Percentiles rank a stretch among this genome's conserved stretches.
These are phyloP conservation scores for Nasonia longicornis DNA, from an alignment of 1,140 invertebrate genomes.

Conservation along the genomic window DNA sequence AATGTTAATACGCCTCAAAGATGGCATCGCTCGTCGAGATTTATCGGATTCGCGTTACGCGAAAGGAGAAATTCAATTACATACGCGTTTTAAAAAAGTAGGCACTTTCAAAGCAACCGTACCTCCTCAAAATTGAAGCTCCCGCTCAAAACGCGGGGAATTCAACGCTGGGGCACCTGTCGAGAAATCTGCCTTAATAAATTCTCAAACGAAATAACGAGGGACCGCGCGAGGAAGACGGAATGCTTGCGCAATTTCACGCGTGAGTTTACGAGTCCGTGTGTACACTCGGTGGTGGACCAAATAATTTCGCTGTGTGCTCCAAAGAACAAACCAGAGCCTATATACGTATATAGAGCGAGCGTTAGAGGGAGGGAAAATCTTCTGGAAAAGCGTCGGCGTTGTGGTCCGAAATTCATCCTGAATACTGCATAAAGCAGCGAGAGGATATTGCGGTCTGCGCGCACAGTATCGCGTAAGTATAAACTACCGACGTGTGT, in stretches of 20 bases:
- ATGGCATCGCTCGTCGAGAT: not conserved
- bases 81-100: no score
- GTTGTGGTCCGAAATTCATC: conserved; percentile 46
- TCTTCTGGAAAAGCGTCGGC: conserved; percentile 32
- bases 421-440: conserved; percentile 22
- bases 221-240: conserved; percentile 10
- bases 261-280: conserved; percentile 25
- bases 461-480: not conserved
- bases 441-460: conserved; percentile 7
- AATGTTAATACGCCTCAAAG: not conserved
- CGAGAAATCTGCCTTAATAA: conserved; percentile 34
- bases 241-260: conserved; percentile 36
- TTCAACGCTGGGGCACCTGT: not conserved
- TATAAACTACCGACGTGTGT: not conserved
- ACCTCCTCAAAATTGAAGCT: not conserved
- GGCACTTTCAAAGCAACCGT: no score
- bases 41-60: no score
- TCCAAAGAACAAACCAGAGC: not conserved
- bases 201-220: conserved; percentile 42
- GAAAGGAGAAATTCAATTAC: no score
- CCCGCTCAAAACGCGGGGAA: not conserved
- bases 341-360: not conserved
- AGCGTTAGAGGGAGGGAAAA: conserved; percentile 2
- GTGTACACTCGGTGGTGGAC: not conserved
- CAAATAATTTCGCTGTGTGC: conserved; percentile 27